Evolutionary conservation across 2,113 vertebrate species (phyloP), one percentile per base, ranked within the genome.

Genomic region (Dipodomys spectabilis): DNA sequence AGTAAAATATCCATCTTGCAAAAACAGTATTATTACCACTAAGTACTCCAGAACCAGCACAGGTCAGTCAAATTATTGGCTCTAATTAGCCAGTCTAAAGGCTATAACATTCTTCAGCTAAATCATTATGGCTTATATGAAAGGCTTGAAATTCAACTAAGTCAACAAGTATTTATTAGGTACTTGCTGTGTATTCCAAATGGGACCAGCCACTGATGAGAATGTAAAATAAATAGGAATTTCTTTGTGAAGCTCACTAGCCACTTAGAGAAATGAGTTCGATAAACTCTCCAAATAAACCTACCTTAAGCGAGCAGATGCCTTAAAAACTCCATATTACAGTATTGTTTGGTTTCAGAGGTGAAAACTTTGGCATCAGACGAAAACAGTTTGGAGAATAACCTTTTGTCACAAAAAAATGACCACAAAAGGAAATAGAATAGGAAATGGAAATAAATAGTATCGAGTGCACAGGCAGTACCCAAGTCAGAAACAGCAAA

Each of bases 1-100:
- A 94, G 90, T 92, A 96, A 97, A 96, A 97, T 95, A 97, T 96
- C 94, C 95, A 95, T 96, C 97, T 96, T 96, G 90, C 95, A 97
- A 95, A 96, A 97, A 89, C 93, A 93, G 93, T 86, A 78, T 97
- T 97, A 97, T 95, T 97, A 94, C 88, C 75, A 95, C 88, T 93
- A 95, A 94, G 92, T 96, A 96, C 96, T 96, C 95, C 35, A 92
- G 88, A 96, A 96, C 96, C 95, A 95, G 93, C 92, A 86, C 81
- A 94, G 96, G 96, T 97, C 96, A 97, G 96, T 96, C 83, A 7
- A 95, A 95, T 96, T 94, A 96, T 95, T 94, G 93, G 93, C 86
- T 95, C 92, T 92, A 95, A 96, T 97, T 96, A 97, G 93, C 67
- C 86, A 39, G 90, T 95, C 60, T 89, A 93, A 92, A 87, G 94